Evolutionary conservation across 2,113 vertebrate species (phyloP).

Genomic region (Trogon surrucura): DNA sequence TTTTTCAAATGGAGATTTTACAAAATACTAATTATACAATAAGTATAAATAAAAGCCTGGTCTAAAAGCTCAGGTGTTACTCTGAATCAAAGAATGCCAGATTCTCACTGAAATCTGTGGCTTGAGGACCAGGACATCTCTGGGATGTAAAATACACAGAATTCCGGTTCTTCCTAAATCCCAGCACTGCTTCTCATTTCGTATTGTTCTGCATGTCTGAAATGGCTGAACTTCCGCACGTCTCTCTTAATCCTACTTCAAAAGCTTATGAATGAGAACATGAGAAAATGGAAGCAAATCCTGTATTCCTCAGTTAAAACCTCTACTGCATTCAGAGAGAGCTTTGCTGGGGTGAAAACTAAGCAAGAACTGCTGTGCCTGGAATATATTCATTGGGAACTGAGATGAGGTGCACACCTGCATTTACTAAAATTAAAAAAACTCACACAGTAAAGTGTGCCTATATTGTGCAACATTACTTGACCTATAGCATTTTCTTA

Average conservation of each 20-base stretch:
- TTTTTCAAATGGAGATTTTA: background rate
- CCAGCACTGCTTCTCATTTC: background rate
- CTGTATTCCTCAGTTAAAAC: background rate
- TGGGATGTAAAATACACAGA: background rate
- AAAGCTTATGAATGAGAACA: background rate
- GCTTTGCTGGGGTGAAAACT: background rate
- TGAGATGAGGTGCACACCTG: background rate
- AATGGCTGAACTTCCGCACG: background rate
- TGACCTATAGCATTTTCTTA: background rate
- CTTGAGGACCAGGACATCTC: background rate
- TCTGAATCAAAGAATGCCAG: background rate
- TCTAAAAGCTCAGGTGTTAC: background rate
- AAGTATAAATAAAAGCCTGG: background rate
- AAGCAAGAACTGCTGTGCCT: background rate
- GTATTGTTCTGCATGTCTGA: background rate
- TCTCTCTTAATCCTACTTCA: background rate
- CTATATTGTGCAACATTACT: background rate
- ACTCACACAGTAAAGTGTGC: background rate
- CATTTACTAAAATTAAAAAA: background rate
- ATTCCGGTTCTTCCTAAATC: background rate
- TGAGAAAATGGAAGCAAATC: background rate
- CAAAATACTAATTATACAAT: background rate
- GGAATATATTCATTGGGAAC: background rate
- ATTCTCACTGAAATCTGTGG: background rate
- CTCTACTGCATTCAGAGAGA: background rate